These are phyloP conservation scores for Gavia stellata DNA, from an alignment of 2,113 vertebrate species.

Conservation along the genomic window DNA sequence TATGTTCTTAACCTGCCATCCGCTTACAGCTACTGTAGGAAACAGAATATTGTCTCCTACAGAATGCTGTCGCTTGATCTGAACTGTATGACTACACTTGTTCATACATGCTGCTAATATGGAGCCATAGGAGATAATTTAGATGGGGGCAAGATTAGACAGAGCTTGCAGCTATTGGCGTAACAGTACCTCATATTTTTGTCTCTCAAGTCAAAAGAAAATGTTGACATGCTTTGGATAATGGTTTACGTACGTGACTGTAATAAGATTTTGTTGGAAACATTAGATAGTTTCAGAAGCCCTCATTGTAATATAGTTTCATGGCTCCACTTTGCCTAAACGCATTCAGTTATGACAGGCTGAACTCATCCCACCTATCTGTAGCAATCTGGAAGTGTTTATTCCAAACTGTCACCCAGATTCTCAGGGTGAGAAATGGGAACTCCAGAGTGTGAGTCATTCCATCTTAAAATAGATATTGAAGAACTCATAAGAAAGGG, in stretches of 20 bases:
- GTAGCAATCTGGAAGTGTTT: background rate
- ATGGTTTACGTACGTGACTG: background rate
- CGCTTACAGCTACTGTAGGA: background rate
- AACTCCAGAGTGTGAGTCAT: background rate
- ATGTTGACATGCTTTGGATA: background rate
- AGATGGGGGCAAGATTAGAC: background rate
- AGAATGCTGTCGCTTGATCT: background rate
- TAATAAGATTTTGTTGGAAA: background rate
- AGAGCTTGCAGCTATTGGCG: background rate
- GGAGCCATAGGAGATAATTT: background rate
- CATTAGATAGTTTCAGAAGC: background rate
- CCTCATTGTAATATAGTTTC: background rate
- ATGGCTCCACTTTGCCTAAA: background rate
- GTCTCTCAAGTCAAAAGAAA: background rate
- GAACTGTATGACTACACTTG: background rate
- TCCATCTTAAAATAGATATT: background rate
- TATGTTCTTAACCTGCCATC: background rate
- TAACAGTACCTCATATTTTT: background rate
- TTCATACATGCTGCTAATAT: background rate
- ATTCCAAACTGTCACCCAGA: background rate
- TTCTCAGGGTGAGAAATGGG: background rate
- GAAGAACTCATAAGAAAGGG: background rate
- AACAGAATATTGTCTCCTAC: background rate
- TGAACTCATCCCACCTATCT: background rate
- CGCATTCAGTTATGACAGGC: background rate